These are phyloP conservation scores for Cotesia congregata DNA, from an alignment of 2,888 invertebrate genomes.

Conservation along the genomic window DNA sequence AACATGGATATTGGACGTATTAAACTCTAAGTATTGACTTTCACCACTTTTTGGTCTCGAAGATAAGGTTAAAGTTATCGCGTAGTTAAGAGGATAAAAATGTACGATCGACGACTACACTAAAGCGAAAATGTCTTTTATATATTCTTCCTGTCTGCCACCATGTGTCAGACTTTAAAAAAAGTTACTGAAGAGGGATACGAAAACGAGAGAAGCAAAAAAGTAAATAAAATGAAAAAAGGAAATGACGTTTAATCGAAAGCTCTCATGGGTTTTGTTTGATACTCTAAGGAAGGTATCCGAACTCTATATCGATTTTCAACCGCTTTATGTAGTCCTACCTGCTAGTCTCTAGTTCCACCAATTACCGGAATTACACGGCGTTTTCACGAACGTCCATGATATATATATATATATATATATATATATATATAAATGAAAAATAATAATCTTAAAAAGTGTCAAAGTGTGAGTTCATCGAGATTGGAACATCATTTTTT, in stretches of 20 bases:
- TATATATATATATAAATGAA: neutral
- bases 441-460: neutral
- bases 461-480: neutral
- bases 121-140: slow-evolving; percentile 1
- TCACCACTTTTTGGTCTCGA: neutral
- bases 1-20: slow-evolving; percentile 18
- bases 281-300: slow-evolving; percentile 2
- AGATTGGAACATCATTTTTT: neutral
- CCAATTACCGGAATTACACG: slow-evolving; percentile 10
- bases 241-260: slow-evolving; percentile 20
- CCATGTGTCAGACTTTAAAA: neutral
- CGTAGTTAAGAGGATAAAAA: slow-evolving; percentile 28
- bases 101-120: slow-evolving; percentile 22
- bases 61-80: slow-evolving; percentile 26
- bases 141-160: neutral
- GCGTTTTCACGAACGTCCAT: neutral
- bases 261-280: slow-evolving; percentile 20
- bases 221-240: neutral
- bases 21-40: slow-evolving; percentile 21
- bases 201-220: slow-evolving; percentile 1
- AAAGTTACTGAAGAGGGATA: neutral
- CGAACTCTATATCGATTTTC: slow-evolving; percentile 7
- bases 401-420: too few relatives aligned
- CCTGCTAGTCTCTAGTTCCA: slow-evolving; percentile 11
- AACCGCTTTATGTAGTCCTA: neutral